Base-by-base conservation (phyloP, 1,140 invertebrate species). In the Ylistrum balloti region DNA sequence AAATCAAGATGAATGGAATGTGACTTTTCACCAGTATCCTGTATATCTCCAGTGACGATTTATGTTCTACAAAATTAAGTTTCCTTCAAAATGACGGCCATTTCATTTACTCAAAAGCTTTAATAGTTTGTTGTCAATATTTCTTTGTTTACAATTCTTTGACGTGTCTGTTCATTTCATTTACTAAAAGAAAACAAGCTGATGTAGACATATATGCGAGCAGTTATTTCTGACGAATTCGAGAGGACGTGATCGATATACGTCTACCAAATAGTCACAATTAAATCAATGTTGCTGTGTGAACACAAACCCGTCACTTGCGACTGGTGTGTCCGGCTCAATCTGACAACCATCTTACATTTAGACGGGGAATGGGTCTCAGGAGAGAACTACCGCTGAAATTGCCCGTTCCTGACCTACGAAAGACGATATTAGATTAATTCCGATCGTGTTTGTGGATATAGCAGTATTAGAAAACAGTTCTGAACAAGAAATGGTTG, bases 341-440 rank as follows among this genome's bases (percentile, higher is more conserved):
- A 74, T 74, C 56, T 74, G 56, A 28, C 56, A 5, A n/a, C 56
- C 56, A 74, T 74, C 56, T 74, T 74, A 74, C 56, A 74, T 74
- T 74, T n/a, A 74, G 56, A 74, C 56, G 28, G 56, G 56, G 28
- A 74, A 74, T 74, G 56, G 5, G 56, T 28, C 56, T 28, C 56
- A 74, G 22, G 56, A 28, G 56, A 74, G 22, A 5, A 28, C 5
- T 22, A 28, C 22, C 56, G 56, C 56, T 28, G 56, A 74, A 74
- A 28, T 74, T 74, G 11, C 56, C 56, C n/a, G 17, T 74, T 74
- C n/a, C n/a, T 74, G 56, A 74, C 56, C 56, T n/a, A n/a, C 5
- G 56, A 28, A 74, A 28, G 22, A 11, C n/a, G 56, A 74, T 74
- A 74, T 74, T 74, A 74, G 56, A 74, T 74, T 74, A 74, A 74